phyloP scores from a whole-genome alignment of 2,113 vertebrate genomes.

The Corythornis cristatus region DNA sequence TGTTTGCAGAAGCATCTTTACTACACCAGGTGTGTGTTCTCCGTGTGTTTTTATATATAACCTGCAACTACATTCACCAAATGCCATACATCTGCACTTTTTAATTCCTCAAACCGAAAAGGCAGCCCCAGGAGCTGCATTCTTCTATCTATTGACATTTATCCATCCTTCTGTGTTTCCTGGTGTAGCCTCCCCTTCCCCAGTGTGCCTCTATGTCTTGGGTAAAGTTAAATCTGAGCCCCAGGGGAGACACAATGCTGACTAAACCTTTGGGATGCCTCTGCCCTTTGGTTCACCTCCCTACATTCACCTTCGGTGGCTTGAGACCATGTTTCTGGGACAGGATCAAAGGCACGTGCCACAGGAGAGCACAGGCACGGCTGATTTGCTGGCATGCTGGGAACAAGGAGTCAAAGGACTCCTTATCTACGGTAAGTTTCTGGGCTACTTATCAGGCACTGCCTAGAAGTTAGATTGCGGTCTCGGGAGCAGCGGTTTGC shows the following conservation, averaged over 20 bases:
- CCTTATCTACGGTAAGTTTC: constrained; percentile 59
- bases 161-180: neutral
- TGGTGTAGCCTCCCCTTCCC: neutral
- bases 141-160: neutral
- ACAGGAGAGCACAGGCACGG: neutral
- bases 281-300: constrained; percentile 26
- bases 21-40: fast-evolving
- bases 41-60: neutral
- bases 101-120: neutral
- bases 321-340: neutral
- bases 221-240: neutral
- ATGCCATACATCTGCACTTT: neutral
- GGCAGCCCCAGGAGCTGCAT: neutral
- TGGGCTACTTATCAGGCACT: constrained; percentile 31
- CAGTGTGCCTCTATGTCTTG: neutral
- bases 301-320: fast-evolving
- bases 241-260: neutral
- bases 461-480: neutral
- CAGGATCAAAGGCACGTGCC: neutral
- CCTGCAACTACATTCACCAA: neutral
- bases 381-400: neutral
- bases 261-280: neutral
- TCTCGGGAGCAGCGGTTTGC: neutral
- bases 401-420: neutral
- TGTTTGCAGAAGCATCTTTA: neutral